Percentiles rank a stretch among this genome's conserved stretches.
Conservation (phyloP, 2,797 vertebrate species). For the Xiphorhynchus erythropygius region DNA sequence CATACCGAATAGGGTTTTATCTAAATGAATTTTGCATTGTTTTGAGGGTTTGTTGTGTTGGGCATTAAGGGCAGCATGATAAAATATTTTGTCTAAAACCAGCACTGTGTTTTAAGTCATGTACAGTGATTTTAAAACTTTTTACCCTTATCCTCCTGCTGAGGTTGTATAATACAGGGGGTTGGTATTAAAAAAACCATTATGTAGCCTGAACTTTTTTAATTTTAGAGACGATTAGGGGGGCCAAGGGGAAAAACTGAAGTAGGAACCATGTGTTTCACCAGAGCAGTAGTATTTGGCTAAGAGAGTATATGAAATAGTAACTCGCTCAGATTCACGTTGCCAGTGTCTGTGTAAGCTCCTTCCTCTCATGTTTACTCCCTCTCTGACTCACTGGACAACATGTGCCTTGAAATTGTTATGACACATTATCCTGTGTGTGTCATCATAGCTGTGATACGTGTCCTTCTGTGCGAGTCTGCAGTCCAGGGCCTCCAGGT, state of each 20-base stretch:
- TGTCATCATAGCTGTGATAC: conserved; percentile 56
- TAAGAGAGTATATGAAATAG: neutral
- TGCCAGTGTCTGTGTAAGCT: neutral
- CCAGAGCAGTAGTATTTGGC: neutral
- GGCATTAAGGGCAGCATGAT: neutral
- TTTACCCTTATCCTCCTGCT: accelerated
- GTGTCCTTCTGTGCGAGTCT: neutral
- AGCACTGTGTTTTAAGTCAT: neutral
- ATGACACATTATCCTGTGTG: conserved; percentile 4
- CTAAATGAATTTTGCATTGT: accelerated
- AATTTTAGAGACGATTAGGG: neutral
- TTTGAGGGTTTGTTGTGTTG: neutral
- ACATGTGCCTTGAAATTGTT: neutral
- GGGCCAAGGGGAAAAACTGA: neutral
- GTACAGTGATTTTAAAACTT: neutral
- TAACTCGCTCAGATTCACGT: neutral
- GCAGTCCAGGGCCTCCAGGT: neutral
- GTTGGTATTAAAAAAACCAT: neutral
- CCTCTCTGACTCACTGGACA: conserved; percentile 30
- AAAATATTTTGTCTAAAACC: neutral
- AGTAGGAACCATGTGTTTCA: neutral
- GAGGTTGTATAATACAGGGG: neutral
- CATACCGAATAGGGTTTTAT: neutral
- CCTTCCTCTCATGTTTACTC: neutral
- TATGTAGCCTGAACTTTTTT: neutral